Conservation (phyloP, 2,888 invertebrate species). For the Drosophila quinaria region DNA sequence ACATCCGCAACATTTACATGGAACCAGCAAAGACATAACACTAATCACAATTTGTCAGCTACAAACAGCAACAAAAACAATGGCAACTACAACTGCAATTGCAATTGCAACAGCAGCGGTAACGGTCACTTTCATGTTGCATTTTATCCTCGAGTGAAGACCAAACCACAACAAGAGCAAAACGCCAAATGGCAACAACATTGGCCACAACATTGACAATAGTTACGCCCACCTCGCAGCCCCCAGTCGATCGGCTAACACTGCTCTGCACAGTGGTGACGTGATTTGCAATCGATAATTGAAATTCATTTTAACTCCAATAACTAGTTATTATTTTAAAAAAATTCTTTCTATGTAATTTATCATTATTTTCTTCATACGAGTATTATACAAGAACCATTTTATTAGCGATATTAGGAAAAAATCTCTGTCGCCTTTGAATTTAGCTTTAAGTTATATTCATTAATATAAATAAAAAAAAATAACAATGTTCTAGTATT, state of each 20-base stretch:
- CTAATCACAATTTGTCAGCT: constrained; percentile 67
- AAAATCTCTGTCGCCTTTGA: too few species aligned
- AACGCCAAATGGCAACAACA: constrained; percentile 32
- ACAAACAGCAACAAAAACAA: constrained; percentile 2
- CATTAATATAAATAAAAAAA: too few species aligned
- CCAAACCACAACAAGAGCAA: constrained; percentile 54
- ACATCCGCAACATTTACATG: constrained; percentile 8
- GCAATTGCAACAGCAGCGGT: not conserved
- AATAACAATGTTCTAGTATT: too few species aligned
- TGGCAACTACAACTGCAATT: not conserved
- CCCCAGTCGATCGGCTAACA: constrained; percentile 5
- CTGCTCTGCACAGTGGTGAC: constrained; percentile 18
- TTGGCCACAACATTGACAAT: constrained; percentile 41
- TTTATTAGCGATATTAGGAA: too few species aligned
- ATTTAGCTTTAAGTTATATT: too few species aligned
- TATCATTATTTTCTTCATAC: too few species aligned
- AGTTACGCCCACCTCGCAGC: constrained; percentile 25
- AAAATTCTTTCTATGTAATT: too few species aligned
- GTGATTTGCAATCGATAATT: too few species aligned
- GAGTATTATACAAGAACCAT: too few species aligned
- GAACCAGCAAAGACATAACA: constrained; percentile 50
- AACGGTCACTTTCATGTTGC: constrained; percentile 46
- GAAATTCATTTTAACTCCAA: too few species aligned
- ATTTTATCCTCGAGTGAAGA: constrained; percentile 42
- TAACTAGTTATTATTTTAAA: too few species aligned